Percentiles rank a stretch among this genome's conserved stretches.
Evolutionary conservation across 2,113 vertebrate genomes (phyloP).

Genomic region (Leucopsar rothschildi): DNA sequence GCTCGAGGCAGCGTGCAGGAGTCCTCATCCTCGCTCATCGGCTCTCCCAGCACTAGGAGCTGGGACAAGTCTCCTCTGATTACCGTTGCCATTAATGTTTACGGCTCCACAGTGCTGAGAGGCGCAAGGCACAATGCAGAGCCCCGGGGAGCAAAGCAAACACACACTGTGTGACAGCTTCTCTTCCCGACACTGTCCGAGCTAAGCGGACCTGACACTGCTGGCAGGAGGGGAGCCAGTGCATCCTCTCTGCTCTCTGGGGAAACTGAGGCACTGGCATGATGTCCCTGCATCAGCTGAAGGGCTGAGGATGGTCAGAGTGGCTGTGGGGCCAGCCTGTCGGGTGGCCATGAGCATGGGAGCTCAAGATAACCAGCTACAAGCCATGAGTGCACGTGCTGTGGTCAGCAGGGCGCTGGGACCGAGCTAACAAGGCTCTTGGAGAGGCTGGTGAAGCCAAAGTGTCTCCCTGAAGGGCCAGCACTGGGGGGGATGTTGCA

Average conservation of each 20-base stretch:
- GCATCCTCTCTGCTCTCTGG: background rate
- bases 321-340: background rate
- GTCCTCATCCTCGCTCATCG: background rate
- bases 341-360: accelerated
- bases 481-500: accelerated
- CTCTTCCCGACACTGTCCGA: background rate
- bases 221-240: background rate
- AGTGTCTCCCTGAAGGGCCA: background rate
- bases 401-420: background rate
- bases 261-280: background rate
- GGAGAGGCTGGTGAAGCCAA: accelerated
- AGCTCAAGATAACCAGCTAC: background rate
- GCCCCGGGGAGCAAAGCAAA: background rate
- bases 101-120: accelerated
- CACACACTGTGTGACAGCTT: background rate
- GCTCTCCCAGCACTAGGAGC: background rate
- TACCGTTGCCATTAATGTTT: background rate
- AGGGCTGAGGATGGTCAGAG: background rate
- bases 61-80: conserved; percentile 1
- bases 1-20: background rate
- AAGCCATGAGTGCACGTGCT: accelerated
- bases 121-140: background rate
- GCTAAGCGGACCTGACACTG: background rate
- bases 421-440: accelerated
- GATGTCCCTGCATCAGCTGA: background rate